A percentile compares a stretch with the other conserved stretches of the same genome.
phyloP scores from a whole-genome alignment of 1,140 invertebrate species.

The Nephotettix cincticeps region DNA sequence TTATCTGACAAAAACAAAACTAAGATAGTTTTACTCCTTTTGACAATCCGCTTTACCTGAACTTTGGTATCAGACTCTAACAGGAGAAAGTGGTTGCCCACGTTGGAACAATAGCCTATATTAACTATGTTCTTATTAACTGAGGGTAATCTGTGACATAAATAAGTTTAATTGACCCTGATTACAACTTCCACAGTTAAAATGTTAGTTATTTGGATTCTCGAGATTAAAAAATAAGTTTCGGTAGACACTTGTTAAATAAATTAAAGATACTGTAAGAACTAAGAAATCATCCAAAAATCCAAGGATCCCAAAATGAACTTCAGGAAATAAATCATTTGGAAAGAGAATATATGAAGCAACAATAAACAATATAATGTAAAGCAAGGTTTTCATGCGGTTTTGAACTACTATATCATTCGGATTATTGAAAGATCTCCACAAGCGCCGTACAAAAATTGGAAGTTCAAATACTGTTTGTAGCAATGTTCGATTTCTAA shows the following conservation, averaged over 20 bases:
- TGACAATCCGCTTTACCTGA: no score
- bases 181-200: no score
- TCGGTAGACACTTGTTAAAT: constrained; percentile 16
- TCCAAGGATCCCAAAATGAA: neutral
- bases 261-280: neutral
- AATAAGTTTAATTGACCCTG: no score
- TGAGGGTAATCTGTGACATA: no score
- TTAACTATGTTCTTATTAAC: no score
- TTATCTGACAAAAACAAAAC: no score
- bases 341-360: constrained; percentile 10
- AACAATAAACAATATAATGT: neutral
- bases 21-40: no score
- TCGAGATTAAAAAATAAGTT: constrained; percentile 6
- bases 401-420: constrained; percentile 4
- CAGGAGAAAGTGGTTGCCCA: no score
- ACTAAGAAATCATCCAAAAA: constrained; percentile 13
- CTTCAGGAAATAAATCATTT: constrained; percentile 8
- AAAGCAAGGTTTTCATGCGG: constrained; percentile 12
- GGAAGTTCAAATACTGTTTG: constrained; percentile 8
- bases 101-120: no score
- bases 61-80: no score
- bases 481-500: neutral
- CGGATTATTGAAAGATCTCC: constrained; percentile 12
- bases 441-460: neutral
- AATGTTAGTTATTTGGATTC: no score